Conservation (phyloP, 2,113 vertebrate species). For the Dromas ardeola region DNA sequence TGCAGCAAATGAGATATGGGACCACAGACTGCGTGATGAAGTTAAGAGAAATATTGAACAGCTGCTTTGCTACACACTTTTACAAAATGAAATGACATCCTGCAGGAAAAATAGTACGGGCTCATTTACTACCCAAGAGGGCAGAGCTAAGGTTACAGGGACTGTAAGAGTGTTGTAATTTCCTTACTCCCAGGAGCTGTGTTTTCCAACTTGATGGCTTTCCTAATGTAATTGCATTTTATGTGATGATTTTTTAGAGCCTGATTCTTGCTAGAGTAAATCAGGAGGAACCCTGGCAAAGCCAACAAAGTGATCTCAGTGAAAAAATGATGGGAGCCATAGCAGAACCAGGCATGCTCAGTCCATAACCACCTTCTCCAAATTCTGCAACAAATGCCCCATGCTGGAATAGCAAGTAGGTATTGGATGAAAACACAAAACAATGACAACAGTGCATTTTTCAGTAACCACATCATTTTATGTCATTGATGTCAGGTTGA, state of each 20-base stretch:
- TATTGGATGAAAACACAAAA: conserved; percentile 32
- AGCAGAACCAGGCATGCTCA: neutral
- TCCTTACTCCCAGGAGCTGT: conserved; percentile 30
- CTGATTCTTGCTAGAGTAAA: neutral
- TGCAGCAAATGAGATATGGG: conserved; percentile 62
- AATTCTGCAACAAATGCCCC: conserved; percentile 1
- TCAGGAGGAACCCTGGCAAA: neutral
- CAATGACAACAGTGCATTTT: conserved; percentile 52
- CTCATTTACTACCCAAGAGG: conserved; percentile 37
- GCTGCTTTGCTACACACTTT: conserved; percentile 35
- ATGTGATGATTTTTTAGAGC: conserved; percentile 4
- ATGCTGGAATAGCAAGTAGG: neutral
- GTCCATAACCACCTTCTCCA: neutral
- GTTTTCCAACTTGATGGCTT: conserved; percentile 40
- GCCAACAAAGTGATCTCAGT: neutral
- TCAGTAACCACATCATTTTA: conserved; percentile 65
- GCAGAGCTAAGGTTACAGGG: conserved; percentile 48
- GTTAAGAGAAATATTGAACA: conserved; percentile 45
- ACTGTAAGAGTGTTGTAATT: conserved; percentile 16
- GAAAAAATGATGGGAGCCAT: neutral
- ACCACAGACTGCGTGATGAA: conserved; percentile 7
- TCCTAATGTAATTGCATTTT: conserved; percentile 47
- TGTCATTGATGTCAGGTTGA: conserved; percentile 53
- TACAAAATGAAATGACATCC: conserved; percentile 51
- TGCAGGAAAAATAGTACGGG: conserved; percentile 30